phyloP scores from a whole-genome alignment of 2,888 invertebrate genomes.

The Polydrusus pterygomalis region DNA sequence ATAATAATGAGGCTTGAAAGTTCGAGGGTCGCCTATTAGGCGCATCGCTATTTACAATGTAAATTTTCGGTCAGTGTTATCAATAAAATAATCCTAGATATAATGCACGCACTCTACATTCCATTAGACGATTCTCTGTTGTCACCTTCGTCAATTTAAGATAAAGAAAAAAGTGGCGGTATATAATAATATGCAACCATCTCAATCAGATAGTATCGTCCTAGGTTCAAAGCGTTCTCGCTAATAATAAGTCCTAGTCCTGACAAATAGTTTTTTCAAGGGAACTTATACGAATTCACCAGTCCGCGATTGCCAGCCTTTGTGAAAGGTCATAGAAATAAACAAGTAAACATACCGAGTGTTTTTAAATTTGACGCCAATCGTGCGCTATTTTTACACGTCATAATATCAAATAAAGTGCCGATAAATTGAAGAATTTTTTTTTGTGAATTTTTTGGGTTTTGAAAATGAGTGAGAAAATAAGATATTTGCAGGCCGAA shows the following conservation, averaged over 20 bases:
- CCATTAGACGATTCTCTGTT: slow-evolving; percentile 24
- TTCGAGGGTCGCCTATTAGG: too few relatives aligned
- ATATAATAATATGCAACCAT: slow-evolving; percentile 36
- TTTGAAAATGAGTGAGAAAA: slow-evolving; percentile 47
- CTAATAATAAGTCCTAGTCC: slow-evolving; percentile 40
- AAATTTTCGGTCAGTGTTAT: too few relatives aligned
- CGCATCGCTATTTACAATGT: too few relatives aligned
- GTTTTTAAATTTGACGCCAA: slow-evolving; percentile 17
- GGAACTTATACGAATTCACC: slow-evolving; percentile 38
- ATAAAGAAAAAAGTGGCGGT: slow-evolving; percentile 35
- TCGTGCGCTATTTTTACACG: slow-evolving; percentile 16
- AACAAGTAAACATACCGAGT: slow-evolving; percentile 20
- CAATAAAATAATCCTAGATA: slow-evolving; percentile 1
- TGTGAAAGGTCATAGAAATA: slow-evolving; percentile 41
- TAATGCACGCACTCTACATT: slow-evolving; percentile 11
- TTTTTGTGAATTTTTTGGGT: background rate
- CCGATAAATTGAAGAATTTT: background rate
- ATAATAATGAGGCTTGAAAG: too few relatives aligned
- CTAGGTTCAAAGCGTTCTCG: slow-evolving; percentile 31
- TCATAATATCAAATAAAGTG: slow-evolving; percentile 16
- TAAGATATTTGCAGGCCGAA: slow-evolving; percentile 38
- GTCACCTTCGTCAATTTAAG: slow-evolving; percentile 43
- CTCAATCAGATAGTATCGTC: slow-evolving; percentile 29
- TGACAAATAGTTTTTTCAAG: slow-evolving; percentile 31
- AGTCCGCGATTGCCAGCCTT: slow-evolving; percentile 37